Evolutionary conservation across 2,113 vertebrate genomes (phyloP).

Genomic region (Scomber scombrus): DNA sequence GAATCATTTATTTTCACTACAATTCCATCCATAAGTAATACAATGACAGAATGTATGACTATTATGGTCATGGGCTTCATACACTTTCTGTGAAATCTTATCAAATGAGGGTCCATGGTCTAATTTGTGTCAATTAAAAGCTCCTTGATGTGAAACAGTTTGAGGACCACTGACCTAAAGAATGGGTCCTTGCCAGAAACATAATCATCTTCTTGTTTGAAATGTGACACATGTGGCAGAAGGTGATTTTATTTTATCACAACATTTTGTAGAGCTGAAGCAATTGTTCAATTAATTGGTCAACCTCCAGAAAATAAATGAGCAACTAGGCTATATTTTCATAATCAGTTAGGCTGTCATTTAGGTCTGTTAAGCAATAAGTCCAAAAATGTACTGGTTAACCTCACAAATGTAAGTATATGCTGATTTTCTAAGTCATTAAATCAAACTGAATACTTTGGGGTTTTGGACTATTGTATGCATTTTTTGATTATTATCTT

Average conservation of each 20-base stretch:
- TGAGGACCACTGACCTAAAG: neutral
- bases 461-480: too few relatives aligned
- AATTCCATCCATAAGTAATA: too few relatives aligned
- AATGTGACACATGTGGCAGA: neutral
- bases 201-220: neutral
- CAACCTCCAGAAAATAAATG: neutral
- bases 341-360: neutral
- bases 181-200: neutral
- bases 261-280: neutral
- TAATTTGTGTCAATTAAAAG: too few relatives aligned
- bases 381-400: neutral
- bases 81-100: too few relatives aligned
- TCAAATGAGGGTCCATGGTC: too few relatives aligned
- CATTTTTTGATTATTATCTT: too few relatives aligned
- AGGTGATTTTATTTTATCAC: too few relatives aligned
- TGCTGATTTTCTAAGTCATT: conserved; percentile 8
- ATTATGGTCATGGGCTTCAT: too few relatives aligned
- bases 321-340: neutral
- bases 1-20: too few relatives aligned
- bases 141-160: too few relatives aligned
- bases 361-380: conserved; percentile 6
- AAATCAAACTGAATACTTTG: neutral
- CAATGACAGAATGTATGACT: too few relatives aligned
- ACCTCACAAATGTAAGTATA: neutral
- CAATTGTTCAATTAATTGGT: too few relatives aligned